phyloP scores from a whole-genome alignment of 2,113 vertebrate species.

The Holacanthus passer region DNA sequence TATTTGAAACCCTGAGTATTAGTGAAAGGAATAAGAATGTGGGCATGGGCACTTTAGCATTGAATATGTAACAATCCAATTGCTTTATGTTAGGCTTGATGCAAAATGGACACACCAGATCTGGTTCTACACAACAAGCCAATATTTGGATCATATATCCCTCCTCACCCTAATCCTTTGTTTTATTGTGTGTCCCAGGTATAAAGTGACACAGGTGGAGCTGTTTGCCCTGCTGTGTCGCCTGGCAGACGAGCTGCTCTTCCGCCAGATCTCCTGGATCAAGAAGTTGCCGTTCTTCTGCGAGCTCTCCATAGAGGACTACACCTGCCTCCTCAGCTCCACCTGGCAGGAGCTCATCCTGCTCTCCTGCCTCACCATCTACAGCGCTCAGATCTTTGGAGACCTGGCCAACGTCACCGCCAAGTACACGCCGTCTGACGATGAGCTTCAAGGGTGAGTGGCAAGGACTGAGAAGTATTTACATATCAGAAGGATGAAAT shows the following conservation, averaged over 20 bases:
- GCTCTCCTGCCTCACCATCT: conserved; percentile 96
- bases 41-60: too few species aligned
- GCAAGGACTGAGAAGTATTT: too few species aligned
- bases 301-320: conserved; percentile 98
- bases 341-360: conserved; percentile 99
- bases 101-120: too few species aligned
- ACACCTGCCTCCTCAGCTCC: conserved; percentile 97
- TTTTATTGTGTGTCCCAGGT: conserved; percentile 81
- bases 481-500: background rate
- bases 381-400: conserved; percentile 96
- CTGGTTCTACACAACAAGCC: too few species aligned
- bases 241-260: conserved; percentile 97
- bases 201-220: conserved; percentile 97
- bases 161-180: background rate
- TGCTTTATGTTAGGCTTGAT: too few species aligned
- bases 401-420: conserved; percentile 95
- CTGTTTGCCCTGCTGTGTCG: conserved; percentile 96
- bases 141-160: too few species aligned
- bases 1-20: too few species aligned
- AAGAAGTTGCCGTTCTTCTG: conserved; percentile 99
- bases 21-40: too few species aligned
- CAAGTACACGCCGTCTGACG: conserved; percentile 96
- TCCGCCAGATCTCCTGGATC: conserved; percentile 98
- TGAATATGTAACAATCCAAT: too few species aligned
- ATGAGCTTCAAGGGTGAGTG: conserved; percentile 95